Conservation (phyloP, 2,888 invertebrate species). For the Xestia sexstrigata region DNA sequence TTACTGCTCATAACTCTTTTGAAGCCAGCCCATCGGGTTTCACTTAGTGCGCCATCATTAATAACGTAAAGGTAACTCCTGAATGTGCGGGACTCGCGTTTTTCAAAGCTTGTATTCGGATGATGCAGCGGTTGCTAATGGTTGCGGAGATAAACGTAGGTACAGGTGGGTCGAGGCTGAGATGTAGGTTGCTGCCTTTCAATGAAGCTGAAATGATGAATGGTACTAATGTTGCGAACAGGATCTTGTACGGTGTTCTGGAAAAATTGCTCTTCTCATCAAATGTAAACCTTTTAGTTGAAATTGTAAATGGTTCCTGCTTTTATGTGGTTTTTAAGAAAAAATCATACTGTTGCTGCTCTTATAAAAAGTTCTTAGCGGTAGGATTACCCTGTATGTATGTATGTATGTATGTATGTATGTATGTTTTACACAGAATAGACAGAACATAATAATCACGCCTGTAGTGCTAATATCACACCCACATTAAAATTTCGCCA, state of each 20-base stretch:
- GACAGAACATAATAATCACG: background rate
- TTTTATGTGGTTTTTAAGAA: background rate
- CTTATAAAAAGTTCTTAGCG: background rate
- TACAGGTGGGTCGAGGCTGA: slow-evolving; percentile 6
- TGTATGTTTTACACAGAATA: background rate
- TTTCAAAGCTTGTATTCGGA: slow-evolving; percentile 47
- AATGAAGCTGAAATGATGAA: slow-evolving; percentile 43
- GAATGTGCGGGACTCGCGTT: slow-evolving; percentile 44
- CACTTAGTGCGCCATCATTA: slow-evolving; percentile 65
- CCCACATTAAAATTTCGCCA: background rate
- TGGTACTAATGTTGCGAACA: slow-evolving; percentile 30
- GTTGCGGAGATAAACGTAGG: slow-evolving; percentile 18
- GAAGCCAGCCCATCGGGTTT: slow-evolving; percentile 48
- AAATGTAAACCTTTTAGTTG: background rate
- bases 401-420: background rate
- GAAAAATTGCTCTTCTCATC: background rate
- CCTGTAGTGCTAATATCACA: background rate
- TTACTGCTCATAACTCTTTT: slow-evolving; percentile 24
- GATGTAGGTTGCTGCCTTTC: slow-evolving; percentile 13
- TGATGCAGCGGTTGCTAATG: slow-evolving; percentile 50
- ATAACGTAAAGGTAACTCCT: slow-evolving; percentile 63
- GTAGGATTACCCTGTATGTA: background rate
- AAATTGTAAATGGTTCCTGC: background rate
- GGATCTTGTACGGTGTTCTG: background rate
- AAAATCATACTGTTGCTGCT: background rate